Evolutionary conservation across 2,113 vertebrate species (phyloP), one percentile per base, ranked within the genome.

Genomic region (Capra hircus): DNA sequence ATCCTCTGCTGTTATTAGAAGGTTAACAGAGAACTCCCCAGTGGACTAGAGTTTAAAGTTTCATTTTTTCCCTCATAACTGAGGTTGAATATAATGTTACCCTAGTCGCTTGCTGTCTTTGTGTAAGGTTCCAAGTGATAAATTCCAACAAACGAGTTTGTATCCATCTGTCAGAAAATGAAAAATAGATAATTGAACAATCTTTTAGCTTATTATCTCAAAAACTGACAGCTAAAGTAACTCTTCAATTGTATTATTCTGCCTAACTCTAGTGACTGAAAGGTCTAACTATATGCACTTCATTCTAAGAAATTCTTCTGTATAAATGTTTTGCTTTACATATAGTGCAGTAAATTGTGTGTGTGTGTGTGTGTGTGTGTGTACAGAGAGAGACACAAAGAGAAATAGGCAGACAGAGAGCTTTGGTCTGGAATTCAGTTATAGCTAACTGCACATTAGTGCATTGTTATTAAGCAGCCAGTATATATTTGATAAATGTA

Each of bases 271-370:
- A 4, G 16, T 93, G 67, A 93, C 43, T 93, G 6, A 89, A 91
- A 94, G 52, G 21, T 88, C 21, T 92, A 74, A 40, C 50, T 84
- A 2, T 48, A 15, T 57, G 4, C 82, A 6, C 16, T 83, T 92
- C 57, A 59, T 92, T 94, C 15, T 85, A 85, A 92, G 40, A 95
- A 28, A 19, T 17, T 84, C 19, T 77, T 84, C 16, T 77, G 3
- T 91, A 92, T 90, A 90, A 97, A 82, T 74, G 45, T 87, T 96
- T 96, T 60, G 1, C 62, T 96, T 2, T 94, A 28, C 7, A n/a
- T 88, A 5, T 85, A 88, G 15, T 53, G 60, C 2, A 52, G 25
- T 67, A 95, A 84, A 43, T 62, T 86, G 0, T 91, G 1, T 36
- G 36, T 36, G 36, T 64, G 62, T 86, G 0, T 91, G 1, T 64